Evolutionary conservation across 2,797 vertebrate genomes (phyloP).

Genomic region (Synaphobranchus kaupii): DNA sequence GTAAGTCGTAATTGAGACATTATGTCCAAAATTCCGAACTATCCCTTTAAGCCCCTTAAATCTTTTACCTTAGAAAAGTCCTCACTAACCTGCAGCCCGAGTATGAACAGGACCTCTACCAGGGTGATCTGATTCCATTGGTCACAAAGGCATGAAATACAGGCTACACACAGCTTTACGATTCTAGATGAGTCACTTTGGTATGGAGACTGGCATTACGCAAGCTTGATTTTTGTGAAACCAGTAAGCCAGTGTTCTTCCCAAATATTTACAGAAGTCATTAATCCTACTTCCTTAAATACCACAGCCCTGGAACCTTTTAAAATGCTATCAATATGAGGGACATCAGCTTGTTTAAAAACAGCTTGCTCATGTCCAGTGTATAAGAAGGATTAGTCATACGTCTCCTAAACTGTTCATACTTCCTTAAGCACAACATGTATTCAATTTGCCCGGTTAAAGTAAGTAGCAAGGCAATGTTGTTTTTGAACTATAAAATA

Average conservation of each 20-base stretch:
- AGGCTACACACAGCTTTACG: not conserved
- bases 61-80: not conserved
- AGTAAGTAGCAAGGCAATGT: not conserved
- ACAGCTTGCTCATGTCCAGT: not conserved
- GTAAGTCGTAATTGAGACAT: no score
- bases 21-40: no score
- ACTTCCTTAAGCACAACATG: not conserved
- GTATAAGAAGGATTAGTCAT: not conserved
- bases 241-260: not conserved
- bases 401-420: not conserved
- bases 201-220: not conserved
- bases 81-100: not conserved
- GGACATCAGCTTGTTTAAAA: not conserved
- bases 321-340: not conserved
- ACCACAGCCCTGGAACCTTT: not conserved
- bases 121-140: not conserved
- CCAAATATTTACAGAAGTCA: not conserved
- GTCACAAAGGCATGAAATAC: not conserved
- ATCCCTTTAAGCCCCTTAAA: not conserved
- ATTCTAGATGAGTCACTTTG: not conserved
- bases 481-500: not conserved
- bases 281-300: not conserved
- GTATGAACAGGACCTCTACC: not conserved
- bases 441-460: not conserved
- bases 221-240: not conserved